Conservation (phyloP, 2,113 vertebrate genomes). For the Dipodomys stephensi region DNA sequence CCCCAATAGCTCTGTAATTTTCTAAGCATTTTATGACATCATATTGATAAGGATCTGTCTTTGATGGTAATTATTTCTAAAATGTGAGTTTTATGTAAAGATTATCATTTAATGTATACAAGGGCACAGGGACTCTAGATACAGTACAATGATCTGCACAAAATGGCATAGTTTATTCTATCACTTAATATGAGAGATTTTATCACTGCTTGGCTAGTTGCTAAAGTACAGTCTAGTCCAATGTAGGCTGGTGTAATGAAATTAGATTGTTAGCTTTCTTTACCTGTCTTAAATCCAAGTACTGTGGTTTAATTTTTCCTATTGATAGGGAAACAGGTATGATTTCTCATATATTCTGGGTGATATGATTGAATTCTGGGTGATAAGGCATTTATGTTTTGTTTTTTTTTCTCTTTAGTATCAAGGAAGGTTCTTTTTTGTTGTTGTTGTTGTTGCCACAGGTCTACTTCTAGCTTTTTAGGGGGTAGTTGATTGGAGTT, state of each 20-base stretch:
- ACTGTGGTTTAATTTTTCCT: slow-evolving; percentile 27
- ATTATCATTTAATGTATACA: background rate
- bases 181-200: background rate
- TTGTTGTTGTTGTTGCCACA: too few species aligned
- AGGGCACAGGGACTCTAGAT: background rate
- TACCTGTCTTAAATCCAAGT: background rate
- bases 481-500: too few species aligned
- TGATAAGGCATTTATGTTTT: background rate
- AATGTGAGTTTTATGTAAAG: slow-evolving; percentile 59
- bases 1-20: slow-evolving; percentile 5
- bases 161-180: background rate
- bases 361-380: slow-evolving; percentile 18
- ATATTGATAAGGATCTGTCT: slow-evolving; percentile 22
- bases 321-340: background rate
- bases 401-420: background rate
- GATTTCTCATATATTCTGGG: background rate
- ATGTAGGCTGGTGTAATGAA: background rate
- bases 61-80: slow-evolving; percentile 43
- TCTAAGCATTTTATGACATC: slow-evolving; percentile 18
- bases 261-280: slow-evolving; percentile 17
- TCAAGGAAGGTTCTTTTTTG: background rate
- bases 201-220: background rate
- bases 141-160: background rate
- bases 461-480: too few species aligned
- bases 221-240: background rate